Conservation (phyloP, 2,113 vertebrate species). For the Cinclus mexicanus region DNA sequence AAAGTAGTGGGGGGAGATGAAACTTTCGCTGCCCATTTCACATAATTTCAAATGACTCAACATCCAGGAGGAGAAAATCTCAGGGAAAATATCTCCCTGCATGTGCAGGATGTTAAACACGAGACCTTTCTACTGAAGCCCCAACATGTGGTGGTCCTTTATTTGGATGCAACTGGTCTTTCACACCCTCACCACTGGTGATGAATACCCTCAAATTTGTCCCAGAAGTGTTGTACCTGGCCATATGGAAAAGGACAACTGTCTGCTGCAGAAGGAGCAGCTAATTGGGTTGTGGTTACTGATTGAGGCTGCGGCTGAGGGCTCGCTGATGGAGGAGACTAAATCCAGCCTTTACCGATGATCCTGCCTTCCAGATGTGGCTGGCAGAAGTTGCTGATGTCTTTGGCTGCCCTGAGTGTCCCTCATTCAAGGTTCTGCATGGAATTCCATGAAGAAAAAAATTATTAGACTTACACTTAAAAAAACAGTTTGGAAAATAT, state of each 20-base stretch:
- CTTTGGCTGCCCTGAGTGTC: conserved; percentile 39
- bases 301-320: conserved; percentile 1
- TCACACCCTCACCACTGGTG: not conserved
- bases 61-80: not conserved
- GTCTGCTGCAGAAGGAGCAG: not conserved
- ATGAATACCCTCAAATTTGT: not conserved
- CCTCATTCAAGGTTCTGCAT: not conserved
- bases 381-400: conserved; percentile 30
- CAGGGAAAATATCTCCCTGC: not conserved
- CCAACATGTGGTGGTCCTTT: not conserved
- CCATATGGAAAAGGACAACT: not conserved
- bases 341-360: not conserved
- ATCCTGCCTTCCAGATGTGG: conserved; percentile 12
- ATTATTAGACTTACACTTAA: not conserved
- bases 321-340: not conserved
- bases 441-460: not conserved
- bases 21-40: not conserved
- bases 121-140: not conserved
- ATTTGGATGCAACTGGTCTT: not conserved
- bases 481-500: conserved; percentile 49
- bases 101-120: not conserved
- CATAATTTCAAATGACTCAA: not conserved
- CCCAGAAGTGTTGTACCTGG: not conserved
- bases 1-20: not conserved
- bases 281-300: conserved; percentile 11